phyloP scores from a whole-genome alignment of 2,113 vertebrate species.

The Phocoena sinus region DNA sequence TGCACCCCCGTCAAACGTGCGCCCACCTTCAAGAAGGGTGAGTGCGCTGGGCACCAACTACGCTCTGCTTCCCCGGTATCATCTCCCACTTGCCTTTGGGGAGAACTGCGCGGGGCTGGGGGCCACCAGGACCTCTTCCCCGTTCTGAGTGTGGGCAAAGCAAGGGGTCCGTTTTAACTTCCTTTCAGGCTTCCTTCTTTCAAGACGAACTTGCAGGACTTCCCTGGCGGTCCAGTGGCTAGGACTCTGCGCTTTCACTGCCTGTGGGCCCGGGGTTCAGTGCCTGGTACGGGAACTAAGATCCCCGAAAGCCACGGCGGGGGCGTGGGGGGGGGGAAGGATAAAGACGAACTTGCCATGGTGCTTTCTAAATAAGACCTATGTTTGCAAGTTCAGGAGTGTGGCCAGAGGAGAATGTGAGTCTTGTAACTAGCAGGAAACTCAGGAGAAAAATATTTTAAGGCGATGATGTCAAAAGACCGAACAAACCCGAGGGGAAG shows the following conservation, averaged over 20 bases:
- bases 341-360: not conserved
- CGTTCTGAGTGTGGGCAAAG: not conserved
- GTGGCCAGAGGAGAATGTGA: not conserved
- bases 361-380: not conserved
- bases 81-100: not conserved
- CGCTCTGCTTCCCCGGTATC: accelerated
- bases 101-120: too few relatives aligned
- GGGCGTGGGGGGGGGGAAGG: not conserved
- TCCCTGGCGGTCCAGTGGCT: not conserved
- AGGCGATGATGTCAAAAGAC: not conserved
- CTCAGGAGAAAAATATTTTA: not conserved
- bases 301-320: not conserved
- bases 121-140: accelerated
- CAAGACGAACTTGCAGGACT: not conserved
- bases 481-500: not conserved
- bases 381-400: not conserved
- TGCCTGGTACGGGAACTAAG: not conserved
- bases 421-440: not conserved
- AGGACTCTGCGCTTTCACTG: not conserved
- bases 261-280: not conserved
- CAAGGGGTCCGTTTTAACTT: not conserved
- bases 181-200: not conserved
- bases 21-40: not conserved
- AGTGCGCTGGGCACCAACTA: not conserved
- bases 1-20: accelerated